These are phyloP conservation scores for Dufourea novaeangliae DNA, from an alignment of 1,140 invertebrate species.

Conservation along the genomic window DNA sequence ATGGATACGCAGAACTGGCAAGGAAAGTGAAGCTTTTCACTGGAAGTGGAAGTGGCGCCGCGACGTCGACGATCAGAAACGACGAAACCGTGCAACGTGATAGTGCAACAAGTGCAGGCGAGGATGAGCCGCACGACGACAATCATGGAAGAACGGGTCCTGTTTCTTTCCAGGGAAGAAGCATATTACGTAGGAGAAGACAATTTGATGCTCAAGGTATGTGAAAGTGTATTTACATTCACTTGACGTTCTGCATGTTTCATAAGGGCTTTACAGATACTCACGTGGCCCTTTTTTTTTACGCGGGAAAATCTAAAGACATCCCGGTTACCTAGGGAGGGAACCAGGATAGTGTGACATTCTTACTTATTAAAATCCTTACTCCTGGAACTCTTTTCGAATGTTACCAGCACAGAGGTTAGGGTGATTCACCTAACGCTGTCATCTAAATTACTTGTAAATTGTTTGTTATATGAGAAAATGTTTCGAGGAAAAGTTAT, in stretches of 20 bases:
- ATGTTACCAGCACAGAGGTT: no score
- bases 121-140: constrained; percentile 77
- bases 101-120: constrained; percentile 79
- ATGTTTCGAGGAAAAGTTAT: no score
- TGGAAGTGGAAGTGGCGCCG: constrained; percentile 64
- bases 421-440: no score
- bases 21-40: constrained; percentile 76
- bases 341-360: no score
- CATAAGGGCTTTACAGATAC: no score
- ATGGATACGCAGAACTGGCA: constrained; percentile 74
- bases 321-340: no score
- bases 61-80: constrained; percentile 69
- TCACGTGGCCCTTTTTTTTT: no score
- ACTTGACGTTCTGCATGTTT: neutral
- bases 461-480: no score
- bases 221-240: neutral
- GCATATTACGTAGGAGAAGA: constrained; percentile 76
- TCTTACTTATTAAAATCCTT: no score
- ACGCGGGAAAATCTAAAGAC: no score
- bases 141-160: constrained; percentile 66
- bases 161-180: constrained; percentile 73
- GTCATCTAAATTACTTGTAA: no score
- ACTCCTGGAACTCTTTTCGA: no score
- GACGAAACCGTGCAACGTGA: constrained; percentile 78
- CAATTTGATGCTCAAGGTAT: constrained; percentile 80